A percentile compares a stretch with the other conserved stretches of the same genome.
Evolutionary conservation across 2,888 invertebrate species (phyloP).

Genomic region (Diplolepis rosae): DNA sequence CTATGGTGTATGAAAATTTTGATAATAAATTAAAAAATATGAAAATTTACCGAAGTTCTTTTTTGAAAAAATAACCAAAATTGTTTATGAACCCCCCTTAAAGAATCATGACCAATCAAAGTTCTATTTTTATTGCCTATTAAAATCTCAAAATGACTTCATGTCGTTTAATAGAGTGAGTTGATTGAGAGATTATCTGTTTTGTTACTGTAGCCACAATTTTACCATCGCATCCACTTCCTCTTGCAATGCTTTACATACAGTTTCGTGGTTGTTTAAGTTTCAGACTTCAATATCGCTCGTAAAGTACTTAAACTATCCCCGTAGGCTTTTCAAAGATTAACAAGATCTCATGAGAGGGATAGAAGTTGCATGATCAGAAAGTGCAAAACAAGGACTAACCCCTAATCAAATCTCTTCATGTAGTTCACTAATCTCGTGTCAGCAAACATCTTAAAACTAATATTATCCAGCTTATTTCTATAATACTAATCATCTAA

Average conservation of each 20-base stretch:
- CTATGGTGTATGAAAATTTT: no score
- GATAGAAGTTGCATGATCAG: slow-evolving; percentile 1
- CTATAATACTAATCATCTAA: background rate
- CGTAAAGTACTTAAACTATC: slow-evolving; percentile 16
- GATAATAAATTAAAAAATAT: background rate
- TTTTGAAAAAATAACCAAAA: no score
- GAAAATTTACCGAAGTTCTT: background rate
- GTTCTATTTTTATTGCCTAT: slow-evolving; percentile 5
- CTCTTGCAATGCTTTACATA: background rate
- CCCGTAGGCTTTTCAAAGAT: background rate
- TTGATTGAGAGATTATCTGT: background rate
- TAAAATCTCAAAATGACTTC: slow-evolving; percentile 4
- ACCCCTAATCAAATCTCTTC: slow-evolving; percentile 11
- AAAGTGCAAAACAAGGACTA: slow-evolving; percentile 19
- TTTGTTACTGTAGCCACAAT: background rate
- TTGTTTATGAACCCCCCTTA: no score
- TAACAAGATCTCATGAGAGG: slow-evolving; percentile 9
- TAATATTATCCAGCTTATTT: background rate
- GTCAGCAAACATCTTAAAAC: background rate
- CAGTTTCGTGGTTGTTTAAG: slow-evolving; percentile 23
- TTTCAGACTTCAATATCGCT: slow-evolving; percentile 13
- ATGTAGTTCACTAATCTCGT: slow-evolving; percentile 8
- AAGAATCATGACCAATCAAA: background rate
- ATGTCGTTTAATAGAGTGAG: background rate
- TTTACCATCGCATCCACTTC: slow-evolving; percentile 4